Percentiles rank a stretch among this genome's conserved stretches.
Evolutionary conservation across 2,113 vertebrate species (phyloP).

Genomic region (Megaceryle torquata): DNA sequence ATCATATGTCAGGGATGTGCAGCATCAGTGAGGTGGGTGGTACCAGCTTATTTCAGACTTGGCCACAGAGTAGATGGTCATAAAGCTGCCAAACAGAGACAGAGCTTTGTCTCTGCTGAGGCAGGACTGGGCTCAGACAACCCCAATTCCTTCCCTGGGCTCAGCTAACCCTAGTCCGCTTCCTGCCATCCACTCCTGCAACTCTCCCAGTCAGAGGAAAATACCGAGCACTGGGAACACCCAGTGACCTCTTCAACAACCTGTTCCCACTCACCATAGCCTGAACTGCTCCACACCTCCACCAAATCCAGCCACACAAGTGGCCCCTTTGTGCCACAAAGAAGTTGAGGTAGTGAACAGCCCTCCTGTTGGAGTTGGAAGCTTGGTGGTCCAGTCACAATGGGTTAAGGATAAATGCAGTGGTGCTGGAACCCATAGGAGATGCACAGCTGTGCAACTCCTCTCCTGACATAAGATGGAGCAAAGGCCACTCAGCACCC

Average conservation of each 20-base stretch:
- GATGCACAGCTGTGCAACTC: background rate
- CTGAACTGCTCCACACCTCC: rapidly evolving
- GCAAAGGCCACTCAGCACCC: background rate
- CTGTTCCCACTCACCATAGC: background rate
- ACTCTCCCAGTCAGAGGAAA: background rate
- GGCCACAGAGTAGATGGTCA: background rate
- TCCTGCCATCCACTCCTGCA: background rate
- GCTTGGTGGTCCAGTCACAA: background rate
- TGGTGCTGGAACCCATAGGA: background rate
- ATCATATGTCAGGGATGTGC: background rate
- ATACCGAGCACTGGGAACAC: background rate
- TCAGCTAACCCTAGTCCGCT: background rate
- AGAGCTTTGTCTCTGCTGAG: background rate
- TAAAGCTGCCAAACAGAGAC: background rate
- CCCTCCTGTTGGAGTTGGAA: background rate
- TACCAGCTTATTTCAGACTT: background rate
- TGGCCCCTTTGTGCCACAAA: background rate
- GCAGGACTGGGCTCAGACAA: background rate
- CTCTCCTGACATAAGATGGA: background rate
- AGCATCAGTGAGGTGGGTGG: background rate
- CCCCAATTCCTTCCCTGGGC: background rate
- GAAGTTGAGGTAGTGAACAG: background rate
- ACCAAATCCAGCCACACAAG: background rate
- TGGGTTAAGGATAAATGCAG: background rate
- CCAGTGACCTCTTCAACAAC: background rate